Conservation (phyloP, 1,140 invertebrate genomes). For the Octopus sinensis region DNA sequence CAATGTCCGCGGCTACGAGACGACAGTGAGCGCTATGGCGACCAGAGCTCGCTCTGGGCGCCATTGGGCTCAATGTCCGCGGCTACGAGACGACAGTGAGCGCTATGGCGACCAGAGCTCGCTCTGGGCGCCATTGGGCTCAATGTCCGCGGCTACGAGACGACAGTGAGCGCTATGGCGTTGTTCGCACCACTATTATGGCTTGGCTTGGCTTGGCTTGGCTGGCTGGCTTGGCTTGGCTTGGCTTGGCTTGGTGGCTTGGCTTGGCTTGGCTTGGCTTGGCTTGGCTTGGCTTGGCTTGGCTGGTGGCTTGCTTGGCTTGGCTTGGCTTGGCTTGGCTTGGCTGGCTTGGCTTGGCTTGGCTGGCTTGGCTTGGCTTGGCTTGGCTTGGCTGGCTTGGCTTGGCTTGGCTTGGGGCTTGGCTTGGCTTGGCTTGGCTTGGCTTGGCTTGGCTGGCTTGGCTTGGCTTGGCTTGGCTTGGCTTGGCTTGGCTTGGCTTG, state of each 20-base stretch:
- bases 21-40: too few relatives aligned
- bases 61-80: too few relatives aligned
- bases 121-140: too few relatives aligned
- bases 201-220: slow-evolving; percentile 21
- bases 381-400: neutral
- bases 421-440: slow-evolving; percentile 16
- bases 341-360: neutral
- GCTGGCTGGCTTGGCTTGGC: slow-evolving; percentile 20
- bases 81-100: too few relatives aligned
- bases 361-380: too few relatives aligned
- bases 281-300: slow-evolving; percentile 20
- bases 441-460: slow-evolving; percentile 19
- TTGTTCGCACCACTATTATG: slow-evolving; percentile 20
- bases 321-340: too few relatives aligned
- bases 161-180: too few relatives aligned
- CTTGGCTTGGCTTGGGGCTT: slow-evolving; percentile 19
- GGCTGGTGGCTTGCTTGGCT: neutral
- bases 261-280: slow-evolving; percentile 13
- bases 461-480: neutral
- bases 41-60: too few relatives aligned
- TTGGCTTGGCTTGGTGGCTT: too few relatives aligned
- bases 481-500: slow-evolving; percentile 6
- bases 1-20: too few relatives aligned
- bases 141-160: too few relatives aligned
- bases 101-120: too few relatives aligned